Conservation (phyloP, 2,797 vertebrate genomes). For the Periophthalmus magnuspinnatus region DNA sequence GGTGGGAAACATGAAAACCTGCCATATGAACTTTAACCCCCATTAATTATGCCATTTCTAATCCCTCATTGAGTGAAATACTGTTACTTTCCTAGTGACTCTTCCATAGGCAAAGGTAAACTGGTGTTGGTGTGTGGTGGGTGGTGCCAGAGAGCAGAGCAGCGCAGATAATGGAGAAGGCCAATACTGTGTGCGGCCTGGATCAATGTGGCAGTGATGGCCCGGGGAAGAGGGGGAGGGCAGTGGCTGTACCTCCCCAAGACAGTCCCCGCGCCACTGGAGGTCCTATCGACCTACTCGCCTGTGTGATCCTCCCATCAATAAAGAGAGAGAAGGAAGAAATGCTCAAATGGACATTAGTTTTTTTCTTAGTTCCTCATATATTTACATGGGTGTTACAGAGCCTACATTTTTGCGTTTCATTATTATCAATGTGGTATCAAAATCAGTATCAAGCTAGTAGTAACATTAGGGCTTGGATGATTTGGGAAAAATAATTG, state of each 20-base stretch:
- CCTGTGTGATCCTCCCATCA: conserved; percentile 49
- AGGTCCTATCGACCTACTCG: conserved; percentile 49
- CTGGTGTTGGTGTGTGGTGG: conserved; percentile 24
- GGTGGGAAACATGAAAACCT: too few relatives aligned
- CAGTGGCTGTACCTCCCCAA: conserved; percentile 52
- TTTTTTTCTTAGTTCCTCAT: background rate
- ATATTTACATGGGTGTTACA: too few relatives aligned
- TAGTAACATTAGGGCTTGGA: too few relatives aligned
- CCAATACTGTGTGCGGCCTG: conserved; percentile 50
- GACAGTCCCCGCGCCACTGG: conserved; percentile 37
- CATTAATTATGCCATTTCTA: background rate
- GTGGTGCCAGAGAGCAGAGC: conserved; percentile 29
- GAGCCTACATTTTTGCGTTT: too few relatives aligned
- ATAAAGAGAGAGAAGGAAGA: conserved; percentile 32
- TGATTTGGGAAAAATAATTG: too few relatives aligned
- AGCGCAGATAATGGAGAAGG: conserved; percentile 47
- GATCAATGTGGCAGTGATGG: conserved; percentile 58
- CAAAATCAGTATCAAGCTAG: too few relatives aligned
- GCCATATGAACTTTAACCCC: too few relatives aligned
- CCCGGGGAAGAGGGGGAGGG: conserved; percentile 40
- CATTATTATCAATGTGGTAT: too few relatives aligned
- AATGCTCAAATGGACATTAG: conserved; percentile 22
- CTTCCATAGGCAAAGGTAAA: background rate
- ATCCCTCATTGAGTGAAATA: background rate
- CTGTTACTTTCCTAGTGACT: background rate